Evolutionary conservation across 2,888 invertebrate genomes (phyloP), one percentile per base, ranked within the genome.

Genomic region (Aphidius colemani): DNA sequence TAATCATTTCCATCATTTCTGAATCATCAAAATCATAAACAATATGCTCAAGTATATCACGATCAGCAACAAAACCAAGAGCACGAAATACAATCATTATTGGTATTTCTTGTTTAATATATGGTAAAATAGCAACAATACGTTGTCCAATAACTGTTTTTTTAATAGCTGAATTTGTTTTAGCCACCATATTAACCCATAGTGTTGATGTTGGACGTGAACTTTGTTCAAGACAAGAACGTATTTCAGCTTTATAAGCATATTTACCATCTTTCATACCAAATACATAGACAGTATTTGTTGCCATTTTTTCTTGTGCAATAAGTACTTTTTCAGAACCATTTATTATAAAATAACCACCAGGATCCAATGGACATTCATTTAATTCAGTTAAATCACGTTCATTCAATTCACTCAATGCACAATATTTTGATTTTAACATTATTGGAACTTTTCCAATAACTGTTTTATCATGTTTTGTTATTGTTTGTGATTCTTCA

Each of bases 1-100:
- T 99, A 0, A 97, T 98, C 98, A 99, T 98, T 88, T 99, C 99
- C 98, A 99, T 99, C 98, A 99, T 98, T 86, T 99, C 99, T 7
- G 97, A 98, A 84, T 99, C 99, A 83, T 99, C 98, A 84, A 99
- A 99, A 81, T 99, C 99, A 82, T 99, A 99, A 76, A 99, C 99
- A 68, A 99, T 99, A 78, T 99, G 99, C 81, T 99, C 99, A 39
- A 99, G 86, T 76, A 99, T 99, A 84, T 99, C 99, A 77, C 98
- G 88, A 84, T 99, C 99, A 7, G 99, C 98, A 51, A 99, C 99
- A 85, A 99, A 99, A 45, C 99, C 98, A 65, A 97, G 85, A n/a
- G 98, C 99, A 80, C 98, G 88, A 81, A 99, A 99, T 3, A 99
- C 98, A 79, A 99, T 97, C 93, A 99, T 99, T 64, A 99, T 97